phyloP scores from a whole-genome alignment of 2,797 vertebrate species.

The Ambastaia sidthimunki region DNA sequence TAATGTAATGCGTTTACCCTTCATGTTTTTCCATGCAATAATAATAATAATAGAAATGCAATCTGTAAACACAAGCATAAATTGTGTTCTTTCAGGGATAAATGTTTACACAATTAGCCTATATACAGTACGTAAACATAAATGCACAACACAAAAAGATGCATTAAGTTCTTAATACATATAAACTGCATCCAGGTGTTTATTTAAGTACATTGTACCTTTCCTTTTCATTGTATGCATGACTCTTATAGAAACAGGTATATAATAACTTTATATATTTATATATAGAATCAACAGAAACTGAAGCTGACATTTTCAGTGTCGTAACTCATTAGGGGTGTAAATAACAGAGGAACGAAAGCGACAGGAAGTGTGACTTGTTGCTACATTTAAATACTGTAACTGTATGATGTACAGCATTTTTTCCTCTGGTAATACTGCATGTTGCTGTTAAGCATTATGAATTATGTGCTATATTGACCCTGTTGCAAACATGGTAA shows the following conservation, averaged over 20 bases:
- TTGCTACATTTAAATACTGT: constrained; percentile 44
- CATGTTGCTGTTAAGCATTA: constrained; percentile 67
- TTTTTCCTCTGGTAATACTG: constrained; percentile 62
- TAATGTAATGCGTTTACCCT: too few relatives aligned
- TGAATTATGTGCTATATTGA: constrained; percentile 61
- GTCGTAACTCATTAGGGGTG: constrained; percentile 72
- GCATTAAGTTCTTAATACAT: not conserved
- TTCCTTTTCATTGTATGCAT: constrained; percentile 52
- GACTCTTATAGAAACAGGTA: constrained; percentile 58
- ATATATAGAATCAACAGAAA: constrained; percentile 67
- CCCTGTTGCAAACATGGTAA: constrained; percentile 71
- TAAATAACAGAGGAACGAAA: constrained; percentile 65
- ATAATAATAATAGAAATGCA: not conserved
- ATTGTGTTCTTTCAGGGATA: not conserved
- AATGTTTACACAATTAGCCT: not conserved
- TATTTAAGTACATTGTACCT: constrained; percentile 68
- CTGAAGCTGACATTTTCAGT: constrained; percentile 71
- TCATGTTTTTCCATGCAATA: not conserved
- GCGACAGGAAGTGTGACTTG: constrained; percentile 53
- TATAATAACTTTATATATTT: too few relatives aligned
- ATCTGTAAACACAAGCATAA: not conserved
- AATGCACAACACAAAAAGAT: constrained; percentile 8
- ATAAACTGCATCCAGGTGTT: constrained; percentile 67
- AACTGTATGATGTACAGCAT: constrained; percentile 63
- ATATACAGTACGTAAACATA: not conserved